Base-by-base conservation (phyloP, 2,888 invertebrate species). In the Schizaphis graminum region DNA sequence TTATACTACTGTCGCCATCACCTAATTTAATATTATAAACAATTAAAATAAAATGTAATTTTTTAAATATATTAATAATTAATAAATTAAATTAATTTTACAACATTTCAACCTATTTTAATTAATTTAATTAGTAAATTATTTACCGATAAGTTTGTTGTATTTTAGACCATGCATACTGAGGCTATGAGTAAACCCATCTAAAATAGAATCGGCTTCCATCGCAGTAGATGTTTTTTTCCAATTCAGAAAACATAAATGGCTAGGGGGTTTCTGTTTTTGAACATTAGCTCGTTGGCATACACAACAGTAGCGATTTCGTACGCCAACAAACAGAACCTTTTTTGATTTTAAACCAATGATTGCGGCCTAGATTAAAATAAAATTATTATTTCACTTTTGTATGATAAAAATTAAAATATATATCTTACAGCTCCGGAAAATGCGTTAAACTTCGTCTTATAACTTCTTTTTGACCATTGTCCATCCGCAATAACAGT, bases 181-280 rank as follows among this genome's bases (percentile, higher is more conserved):
- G 16, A 95, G 93, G 93, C 95, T 95, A 53, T 91, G 56, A 91
- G 94, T 94, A 94, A 95, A 96, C 21, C 95, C 96, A 94, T 95
- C 95, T 53, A 95, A 93, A 44, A 95, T 95, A n/a, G 96, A 95
- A 89, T 95, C 95, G 3, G 95, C 95, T 95, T 96, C 96, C 86
- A 86, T 86, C 35, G 86, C 86, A 24, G 44, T 86, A 24, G 86
- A 86, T 44, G 86, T 26, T 86, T 86, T 86, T 86, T 86, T 86
- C 86, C 86, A 86, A 86, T 86, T 44, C 86, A 86, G 47, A 86
- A 86, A 86, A 86, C 86, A 86, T 86, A 86, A 86, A 86, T 86
- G 86, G 8, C 10, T 86, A 44, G 85, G 85, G 28, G 85, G 44
- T 85, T 44, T 44, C 44, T 44, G 21, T 86, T 86, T 86, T 86